These are phyloP conservation scores for Cololabis saira DNA, from an alignment of 2,113 vertebrate species.

Conservation along the genomic window DNA sequence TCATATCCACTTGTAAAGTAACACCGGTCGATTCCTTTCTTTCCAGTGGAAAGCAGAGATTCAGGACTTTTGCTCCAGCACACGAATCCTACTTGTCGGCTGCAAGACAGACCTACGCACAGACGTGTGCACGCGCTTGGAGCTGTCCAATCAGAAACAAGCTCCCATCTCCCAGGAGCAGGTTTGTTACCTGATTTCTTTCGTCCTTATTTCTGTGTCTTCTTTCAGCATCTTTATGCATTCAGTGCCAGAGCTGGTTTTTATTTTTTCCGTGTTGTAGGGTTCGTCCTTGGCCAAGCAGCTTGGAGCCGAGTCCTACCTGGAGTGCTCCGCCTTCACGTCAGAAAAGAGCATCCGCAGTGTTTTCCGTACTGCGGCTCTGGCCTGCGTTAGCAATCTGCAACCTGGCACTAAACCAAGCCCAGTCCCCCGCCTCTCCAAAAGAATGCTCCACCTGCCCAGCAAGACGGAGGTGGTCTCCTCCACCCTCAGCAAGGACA, in stretches of 20 bases:
- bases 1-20: no score
- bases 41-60: conserved; percentile 94
- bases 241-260: no score
- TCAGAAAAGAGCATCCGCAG: conserved; percentile 96
- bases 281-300: conserved; percentile 90
- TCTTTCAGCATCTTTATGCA: background rate
- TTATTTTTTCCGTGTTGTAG: conserved; percentile 60
- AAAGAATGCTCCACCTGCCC: conserved; percentile 91
- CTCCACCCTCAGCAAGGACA: conserved; percentile 92
- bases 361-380: conserved; percentile 88
- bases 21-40: background rate
- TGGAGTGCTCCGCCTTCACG: conserved; percentile 95
- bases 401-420: conserved; percentile 80
- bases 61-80: conserved; percentile 92
- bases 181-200: conserved; percentile 72
- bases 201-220: background rate
- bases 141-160: conserved; percentile 94
- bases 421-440: conserved; percentile 88
- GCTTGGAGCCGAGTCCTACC: conserved; percentile 89
- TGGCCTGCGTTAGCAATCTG: conserved; percentile 87
- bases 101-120: conserved; percentile 94
- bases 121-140: conserved; percentile 95
- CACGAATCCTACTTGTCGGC: conserved; percentile 90
- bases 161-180: conserved; percentile 92
- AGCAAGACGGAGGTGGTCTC: conserved; percentile 90